These are phyloP conservation scores for Teinopalpus imperialis DNA, from an alignment of 2,888 invertebrate genomes.

Conservation along the genomic window DNA sequence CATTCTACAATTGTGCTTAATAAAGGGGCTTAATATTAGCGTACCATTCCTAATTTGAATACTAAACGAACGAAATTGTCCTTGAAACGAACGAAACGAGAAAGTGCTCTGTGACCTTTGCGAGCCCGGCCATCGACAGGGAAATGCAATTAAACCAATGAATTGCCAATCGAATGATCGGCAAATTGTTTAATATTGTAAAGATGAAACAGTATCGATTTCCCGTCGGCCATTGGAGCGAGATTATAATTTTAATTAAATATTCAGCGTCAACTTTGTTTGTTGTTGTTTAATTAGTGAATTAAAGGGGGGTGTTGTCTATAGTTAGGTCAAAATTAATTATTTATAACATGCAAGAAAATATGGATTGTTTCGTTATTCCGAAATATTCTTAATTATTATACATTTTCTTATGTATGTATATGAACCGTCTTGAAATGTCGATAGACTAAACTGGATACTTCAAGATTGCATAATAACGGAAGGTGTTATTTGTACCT, in stretches of 20 bases:
- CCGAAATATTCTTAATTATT: too few relatives aligned
- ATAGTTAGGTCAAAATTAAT: slow-evolving; percentile 1
- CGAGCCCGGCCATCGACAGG: slow-evolving; percentile 18
- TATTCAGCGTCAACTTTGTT: slow-evolving; percentile 5
- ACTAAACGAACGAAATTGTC: not conserved
- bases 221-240: slow-evolving; percentile 2
- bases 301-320: not conserved
- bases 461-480: too few relatives aligned
- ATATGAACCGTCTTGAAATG: too few relatives aligned
- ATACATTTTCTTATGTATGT: too few relatives aligned
- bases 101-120: slow-evolving; percentile 12
- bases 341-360: not conserved
- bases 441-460: too few relatives aligned
- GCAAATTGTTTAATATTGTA: slow-evolving; percentile 23
- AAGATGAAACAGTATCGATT: slow-evolving; percentile 19
- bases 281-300: slow-evolving; percentile 1
- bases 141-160: slow-evolving; percentile 31
- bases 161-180: slow-evolving; percentile 27
- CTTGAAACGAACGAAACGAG: slow-evolving; percentile 2
- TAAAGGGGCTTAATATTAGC: not conserved
- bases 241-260: slow-evolving; percentile 23
- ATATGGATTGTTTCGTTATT: too few relatives aligned
- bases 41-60: slow-evolving; percentile 2
- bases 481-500: too few relatives aligned
- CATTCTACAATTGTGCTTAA: not conserved